Evolutionary conservation across 2,888 invertebrate genomes (phyloP).

Genomic region (Pterostichus madidus): DNA sequence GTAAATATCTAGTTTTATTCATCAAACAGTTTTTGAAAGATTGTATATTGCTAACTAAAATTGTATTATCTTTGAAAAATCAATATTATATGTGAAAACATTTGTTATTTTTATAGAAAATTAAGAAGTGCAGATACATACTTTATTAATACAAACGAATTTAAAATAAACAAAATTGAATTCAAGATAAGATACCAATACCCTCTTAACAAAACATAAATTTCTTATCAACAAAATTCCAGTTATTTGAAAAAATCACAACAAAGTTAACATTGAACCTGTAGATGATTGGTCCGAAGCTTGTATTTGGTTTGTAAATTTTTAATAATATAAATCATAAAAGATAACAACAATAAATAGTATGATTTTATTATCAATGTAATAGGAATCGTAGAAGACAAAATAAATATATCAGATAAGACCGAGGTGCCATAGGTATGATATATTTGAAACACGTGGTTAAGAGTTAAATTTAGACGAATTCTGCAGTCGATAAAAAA

Average conservation of each 20-base stretch:
- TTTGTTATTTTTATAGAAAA: background rate
- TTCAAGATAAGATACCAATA: conserved; percentile 23
- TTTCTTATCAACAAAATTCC: conserved; percentile 42
- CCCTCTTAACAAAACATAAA: background rate
- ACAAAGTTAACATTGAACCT: conserved; percentile 54
- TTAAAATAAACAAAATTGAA: conserved; percentile 24
- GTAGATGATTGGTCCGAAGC: conserved; percentile 27
- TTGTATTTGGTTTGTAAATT: conserved; percentile 23
- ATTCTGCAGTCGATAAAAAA: conserved; percentile 47
- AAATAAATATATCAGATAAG: conserved; percentile 34
- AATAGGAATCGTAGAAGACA: conserved; percentile 12
- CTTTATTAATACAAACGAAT: background rate
- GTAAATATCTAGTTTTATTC: no score
- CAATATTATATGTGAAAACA: background rate
- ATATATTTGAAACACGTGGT: conserved; percentile 58
- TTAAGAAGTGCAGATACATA: background rate
- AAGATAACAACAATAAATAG: conserved; percentile 43
- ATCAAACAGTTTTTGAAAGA: no score
- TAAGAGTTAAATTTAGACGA: conserved; percentile 50
- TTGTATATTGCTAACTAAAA: background rate
- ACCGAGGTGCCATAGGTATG: background rate
- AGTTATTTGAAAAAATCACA: conserved; percentile 23
- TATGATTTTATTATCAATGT: conserved; percentile 21
- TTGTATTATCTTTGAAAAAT: background rate
- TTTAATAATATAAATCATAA: conserved; percentile 22